phyloP scores from a whole-genome alignment of 2,797 vertebrate genomes.

The Manis pentadactyla region DNA sequence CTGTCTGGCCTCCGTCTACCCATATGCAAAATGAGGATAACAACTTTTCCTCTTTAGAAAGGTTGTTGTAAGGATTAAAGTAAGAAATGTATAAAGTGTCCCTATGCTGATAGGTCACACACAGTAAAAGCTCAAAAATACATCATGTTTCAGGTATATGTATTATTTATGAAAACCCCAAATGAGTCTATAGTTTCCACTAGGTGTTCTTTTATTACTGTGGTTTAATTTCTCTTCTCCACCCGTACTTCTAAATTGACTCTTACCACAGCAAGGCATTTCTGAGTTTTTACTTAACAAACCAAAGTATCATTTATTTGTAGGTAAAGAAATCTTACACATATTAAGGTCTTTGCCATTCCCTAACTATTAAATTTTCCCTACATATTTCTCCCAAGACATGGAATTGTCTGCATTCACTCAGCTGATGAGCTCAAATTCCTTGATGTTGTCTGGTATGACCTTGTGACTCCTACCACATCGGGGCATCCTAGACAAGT shows the following conservation, averaged over 20 bases:
- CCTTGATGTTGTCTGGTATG: background rate
- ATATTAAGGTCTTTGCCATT: background rate
- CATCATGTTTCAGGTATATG: background rate
- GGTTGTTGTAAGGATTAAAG: background rate
- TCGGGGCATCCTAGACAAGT: background rate
- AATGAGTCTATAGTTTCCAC: background rate
- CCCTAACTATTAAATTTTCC: background rate
- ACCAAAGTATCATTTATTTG: background rate
- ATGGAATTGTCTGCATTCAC: background rate
- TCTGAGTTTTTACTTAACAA: background rate
- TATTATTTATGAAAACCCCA: background rate
- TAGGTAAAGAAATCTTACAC: background rate
- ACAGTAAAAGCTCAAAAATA: background rate
- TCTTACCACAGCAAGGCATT: background rate
- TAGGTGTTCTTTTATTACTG: slow-evolving; percentile 15
- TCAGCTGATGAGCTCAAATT: slow-evolving; percentile 36
- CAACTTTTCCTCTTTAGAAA: background rate
- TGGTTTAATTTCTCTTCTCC: background rate
- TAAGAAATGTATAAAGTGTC: background rate
- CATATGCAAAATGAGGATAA: background rate
- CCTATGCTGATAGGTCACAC: background rate
- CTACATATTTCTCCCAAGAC: background rate
- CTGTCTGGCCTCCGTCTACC: background rate
- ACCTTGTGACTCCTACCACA: background rate
- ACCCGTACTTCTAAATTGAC: background rate